Evolutionary conservation across 2,113 vertebrate genomes (phyloP), one percentile per base, ranked within the genome.

Genomic region (Epinephelus fuscoguttatus): DNA sequence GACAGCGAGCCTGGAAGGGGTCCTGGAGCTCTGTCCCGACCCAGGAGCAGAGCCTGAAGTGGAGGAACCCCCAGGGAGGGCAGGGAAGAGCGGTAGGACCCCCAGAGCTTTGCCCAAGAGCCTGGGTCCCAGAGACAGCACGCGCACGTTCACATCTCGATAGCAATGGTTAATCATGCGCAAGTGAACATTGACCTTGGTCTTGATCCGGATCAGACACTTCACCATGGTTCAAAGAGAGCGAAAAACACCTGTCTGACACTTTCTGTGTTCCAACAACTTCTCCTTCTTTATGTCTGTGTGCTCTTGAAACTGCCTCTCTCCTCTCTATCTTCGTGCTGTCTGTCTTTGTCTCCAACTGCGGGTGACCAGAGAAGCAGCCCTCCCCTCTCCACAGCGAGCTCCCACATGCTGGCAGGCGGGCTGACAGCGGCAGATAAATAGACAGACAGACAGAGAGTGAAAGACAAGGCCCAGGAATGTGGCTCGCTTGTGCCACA

Each of bases 101-200:
- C 97, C 96, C 75, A 97, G 89, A 4, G 94, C 95, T 66, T 92
- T 96, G 17, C 95, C 96, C 79, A 96, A 91, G 42, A 99, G 93
- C 60, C 96, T 94, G 0, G 97, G 96, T 30, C 97, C 98, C 94
- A 98, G 84, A 40, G 93, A 96, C 79, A 98, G 93, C 84, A 99
- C 95, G 1, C 97, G 96, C 1, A 99, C 96, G 50, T 93, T 93
- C 78, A 98, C 95, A 25, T 93, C 96, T 23, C 97, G 95, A 86
- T 94, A 97, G 91, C 98, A 98, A 86, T 98, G 97, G 89, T 99
- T 99, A 85, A 98, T 94, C 94, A 99, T 92, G 61, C 96, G 95
- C 88, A 99, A 93, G 90, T 97, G 97, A 77, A 99, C 96, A 0
- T 92, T 97, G 85, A 99, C 97, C 92, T 96, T 96, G 80, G 98